A percentile compares a stretch with the other conserved stretches of the same genome.
Evolutionary conservation across 64 coral and sea anemone genomes (phyloP).

Genomic region (Dendrophyllia cribrosa): DNA sequence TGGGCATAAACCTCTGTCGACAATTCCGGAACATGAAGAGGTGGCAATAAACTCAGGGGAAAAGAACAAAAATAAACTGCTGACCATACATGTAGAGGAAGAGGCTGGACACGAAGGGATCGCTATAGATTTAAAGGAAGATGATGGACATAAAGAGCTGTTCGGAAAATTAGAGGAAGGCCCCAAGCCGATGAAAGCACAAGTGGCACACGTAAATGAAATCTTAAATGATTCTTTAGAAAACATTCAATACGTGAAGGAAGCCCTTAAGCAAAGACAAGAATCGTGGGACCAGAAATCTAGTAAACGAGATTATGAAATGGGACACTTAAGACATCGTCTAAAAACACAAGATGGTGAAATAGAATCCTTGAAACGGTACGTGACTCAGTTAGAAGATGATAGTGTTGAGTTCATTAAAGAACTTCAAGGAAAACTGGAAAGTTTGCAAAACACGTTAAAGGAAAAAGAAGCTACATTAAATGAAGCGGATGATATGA

Average conservation of each 20-base stretch:
- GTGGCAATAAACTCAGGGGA: background rate
- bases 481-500: too few relatives aligned
- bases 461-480: too few relatives aligned
- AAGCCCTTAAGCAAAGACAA: background rate
- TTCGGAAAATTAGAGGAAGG: background rate
- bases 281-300: background rate
- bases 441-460: background rate
- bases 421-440: background rate
- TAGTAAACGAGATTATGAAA: background rate
- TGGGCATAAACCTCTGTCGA: background rate
- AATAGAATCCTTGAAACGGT: background rate
- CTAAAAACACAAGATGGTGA: background rate
- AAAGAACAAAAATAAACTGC: background rate
- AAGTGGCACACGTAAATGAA: background rate
- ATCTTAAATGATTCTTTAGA: background rate
- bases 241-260: background rate
- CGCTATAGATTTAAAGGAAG: background rate
- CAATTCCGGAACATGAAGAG: background rate
- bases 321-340: background rate
- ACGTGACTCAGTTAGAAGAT: background rate
- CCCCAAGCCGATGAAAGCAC: background rate
- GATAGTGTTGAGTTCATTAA: background rate
- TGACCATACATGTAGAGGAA: background rate
- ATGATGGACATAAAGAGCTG: background rate
- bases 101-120: background rate